Conservation (phyloP, 2,797 vertebrate species). For the Halcyon badia region DNA sequence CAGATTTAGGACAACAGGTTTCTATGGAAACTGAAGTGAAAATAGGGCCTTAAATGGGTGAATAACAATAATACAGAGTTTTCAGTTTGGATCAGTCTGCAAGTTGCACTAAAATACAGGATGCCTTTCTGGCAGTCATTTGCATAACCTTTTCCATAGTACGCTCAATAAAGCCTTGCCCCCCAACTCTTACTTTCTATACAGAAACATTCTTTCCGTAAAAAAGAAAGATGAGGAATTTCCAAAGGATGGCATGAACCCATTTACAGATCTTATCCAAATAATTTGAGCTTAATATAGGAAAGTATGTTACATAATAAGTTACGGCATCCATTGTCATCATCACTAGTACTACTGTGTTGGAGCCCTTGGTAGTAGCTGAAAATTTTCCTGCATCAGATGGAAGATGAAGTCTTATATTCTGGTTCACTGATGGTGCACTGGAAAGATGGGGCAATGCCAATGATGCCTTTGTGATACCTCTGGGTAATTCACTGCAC, state of each 20-base stretch:
- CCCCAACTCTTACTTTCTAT: neutral
- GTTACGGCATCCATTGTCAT: neutral
- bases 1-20: slow-evolving; percentile 76
- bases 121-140: slow-evolving; percentile 38
- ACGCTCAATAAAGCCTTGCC: neutral
- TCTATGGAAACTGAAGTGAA: slow-evolving; percentile 74
- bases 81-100: slow-evolving; percentile 44
- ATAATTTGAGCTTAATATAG: neutral
- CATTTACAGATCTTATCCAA: neutral
- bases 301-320: neutral
- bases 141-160: slow-evolving; percentile 38
- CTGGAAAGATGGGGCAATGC: neutral
- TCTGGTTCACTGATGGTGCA: neutral
- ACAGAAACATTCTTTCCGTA: neutral
- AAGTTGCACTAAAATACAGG: slow-evolving; percentile 39
- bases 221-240: neutral
- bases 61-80: slow-evolving; percentile 59
- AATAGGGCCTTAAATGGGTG: slow-evolving; percentile 63
- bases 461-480: neutral
- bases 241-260: neutral
- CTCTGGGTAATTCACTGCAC: neutral
- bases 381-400: neutral
- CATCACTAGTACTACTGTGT: neutral
- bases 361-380: neutral
- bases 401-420: neutral